Base-by-base conservation (phyloP, 1,140 invertebrate genomes). In the Campoletis sonorensis region DNA sequence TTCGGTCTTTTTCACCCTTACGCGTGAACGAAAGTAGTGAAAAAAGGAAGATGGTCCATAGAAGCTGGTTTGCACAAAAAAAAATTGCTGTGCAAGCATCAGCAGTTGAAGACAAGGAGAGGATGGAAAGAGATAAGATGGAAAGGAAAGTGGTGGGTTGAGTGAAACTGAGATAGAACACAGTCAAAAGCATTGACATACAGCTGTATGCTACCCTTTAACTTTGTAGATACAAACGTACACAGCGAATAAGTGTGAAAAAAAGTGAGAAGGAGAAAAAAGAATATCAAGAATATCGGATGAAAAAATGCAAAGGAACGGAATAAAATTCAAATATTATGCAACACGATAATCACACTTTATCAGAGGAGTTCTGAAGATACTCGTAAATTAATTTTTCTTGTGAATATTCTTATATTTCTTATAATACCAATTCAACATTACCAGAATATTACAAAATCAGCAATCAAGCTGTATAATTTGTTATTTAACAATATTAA, bases 141-240 rank as follows among this genome's bases (percentile, higher is more conserved):
- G 0, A n/a, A n/a, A n/a, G n/a, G 72, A 73, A 33, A 54, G 72
- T 40, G 23, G 49, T 75, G 79, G 68, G 73, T 13, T 33, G 67
- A 67, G 58, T 30, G 68, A 77, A 68, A 82, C 45, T 77, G 75
- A 82, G 79, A 72, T 67, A 45, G 33, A 79, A 82, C 49, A 64
- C 4, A 21, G 21, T n/a, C 16, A 11, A 23, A 64, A 64, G 58
- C 4, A 64, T 16, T 64, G 58, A 64, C 11, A 21, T 64, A 10
- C 58, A 64, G 23, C n/a, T 54, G 15, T 54, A 4, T 15, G n/a
- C 8, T 64, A 64, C 23, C 4, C 58, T 26, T 4, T 64, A 5
- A 4, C 58, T 64, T 64, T 23, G n/a, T 23, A 64, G 16, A 21
- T 23, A 13, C 4, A 21, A 10, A 26, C 3, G 15, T 64, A 21